phyloP scores from a whole-genome alignment of 2,113 vertebrate genomes.

The Nestor notabilis region DNA sequence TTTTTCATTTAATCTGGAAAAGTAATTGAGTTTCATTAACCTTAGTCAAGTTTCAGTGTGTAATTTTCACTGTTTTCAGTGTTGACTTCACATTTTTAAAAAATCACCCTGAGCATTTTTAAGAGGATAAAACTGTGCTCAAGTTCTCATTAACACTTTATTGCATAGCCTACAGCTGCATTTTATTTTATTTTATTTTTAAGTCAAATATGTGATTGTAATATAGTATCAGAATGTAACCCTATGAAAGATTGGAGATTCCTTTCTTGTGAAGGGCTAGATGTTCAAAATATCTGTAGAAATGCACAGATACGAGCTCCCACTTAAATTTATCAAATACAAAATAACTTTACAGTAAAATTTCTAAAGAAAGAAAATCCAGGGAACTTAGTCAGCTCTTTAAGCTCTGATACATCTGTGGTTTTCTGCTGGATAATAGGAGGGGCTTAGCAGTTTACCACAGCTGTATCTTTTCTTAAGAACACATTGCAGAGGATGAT shows the following conservation, averaged over 20 bases:
- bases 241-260: neutral
- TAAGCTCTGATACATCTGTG: neutral
- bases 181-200: neutral
- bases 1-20: neutral
- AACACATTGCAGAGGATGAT: neutral
- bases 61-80: neutral
- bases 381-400: neutral
- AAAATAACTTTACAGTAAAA: neutral
- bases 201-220: neutral
- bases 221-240: neutral
- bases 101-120: neutral
- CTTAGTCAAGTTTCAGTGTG: neutral
- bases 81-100: neutral
- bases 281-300: neutral
- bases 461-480: neutral
- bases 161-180: neutral
- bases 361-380: neutral
- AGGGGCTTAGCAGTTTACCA: neutral
- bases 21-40: neutral
- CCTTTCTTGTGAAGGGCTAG: neutral
- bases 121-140: neutral
- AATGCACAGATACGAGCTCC: neutral
- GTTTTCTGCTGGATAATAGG: neutral
- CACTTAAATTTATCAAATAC: accelerated
- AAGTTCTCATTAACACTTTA: neutral